These are phyloP conservation scores for Tetragnatha montana DNA, from an alignment of 2,888 invertebrate genomes.

Conservation along the genomic window DNA sequence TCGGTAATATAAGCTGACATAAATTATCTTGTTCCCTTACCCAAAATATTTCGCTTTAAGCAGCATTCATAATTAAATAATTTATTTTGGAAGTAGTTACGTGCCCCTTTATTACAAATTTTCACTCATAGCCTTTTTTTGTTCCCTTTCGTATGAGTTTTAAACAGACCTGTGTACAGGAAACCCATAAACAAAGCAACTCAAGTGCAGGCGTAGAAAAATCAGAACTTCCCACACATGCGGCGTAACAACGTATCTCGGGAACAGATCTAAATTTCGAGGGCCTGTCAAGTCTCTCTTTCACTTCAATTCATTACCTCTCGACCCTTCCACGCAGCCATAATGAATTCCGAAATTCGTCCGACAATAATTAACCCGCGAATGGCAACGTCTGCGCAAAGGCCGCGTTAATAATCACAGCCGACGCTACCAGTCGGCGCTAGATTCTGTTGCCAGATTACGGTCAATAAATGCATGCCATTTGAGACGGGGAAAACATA, in stretches of 20 bases:
- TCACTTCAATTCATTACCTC: background rate
- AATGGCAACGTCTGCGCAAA: background rate
- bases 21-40: too few species aligned
- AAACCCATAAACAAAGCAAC: too few species aligned
- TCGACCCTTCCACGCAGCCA: background rate
- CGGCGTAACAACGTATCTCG: background rate
- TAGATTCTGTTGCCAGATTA: conserved; percentile 45
- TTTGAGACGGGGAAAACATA: conserved; percentile 51
- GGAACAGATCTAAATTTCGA: background rate
- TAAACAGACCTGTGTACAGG: background rate
- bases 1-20: too few species aligned
- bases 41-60: too few species aligned
- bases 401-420: conserved; percentile 31
- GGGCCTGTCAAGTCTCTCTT: background rate
- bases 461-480: conserved; percentile 64
- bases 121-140: background rate
- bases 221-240: background rate
- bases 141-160: too few species aligned
- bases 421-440: background rate
- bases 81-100: too few species aligned
- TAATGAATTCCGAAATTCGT: background rate
- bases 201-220: too few species aligned
- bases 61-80: too few species aligned
- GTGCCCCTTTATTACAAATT: background rate
- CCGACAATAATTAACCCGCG: conserved; percentile 21